Evolutionary conservation across 2,797 vertebrate genomes (phyloP).

Genomic region (Poecilia velifera): DNA sequence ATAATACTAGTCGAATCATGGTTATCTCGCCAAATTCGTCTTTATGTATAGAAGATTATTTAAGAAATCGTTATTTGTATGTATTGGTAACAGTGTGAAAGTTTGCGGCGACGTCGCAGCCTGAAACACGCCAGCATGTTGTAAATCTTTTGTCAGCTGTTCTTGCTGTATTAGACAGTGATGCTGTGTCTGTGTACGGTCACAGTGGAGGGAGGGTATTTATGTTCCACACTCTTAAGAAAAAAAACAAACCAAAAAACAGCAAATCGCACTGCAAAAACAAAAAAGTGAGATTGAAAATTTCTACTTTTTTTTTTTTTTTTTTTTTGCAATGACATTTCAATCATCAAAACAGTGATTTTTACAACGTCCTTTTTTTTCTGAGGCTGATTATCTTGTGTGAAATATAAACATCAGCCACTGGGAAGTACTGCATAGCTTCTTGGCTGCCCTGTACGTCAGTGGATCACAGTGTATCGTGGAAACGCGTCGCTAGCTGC

Average conservation of each 20-base stretch:
- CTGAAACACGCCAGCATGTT: background rate
- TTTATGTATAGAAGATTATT: background rate
- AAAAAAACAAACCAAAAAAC: conserved; percentile 6
- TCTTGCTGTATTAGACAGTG: conserved; percentile 27
- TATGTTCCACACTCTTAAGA: conserved; percentile 1
- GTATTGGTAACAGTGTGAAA: background rate
- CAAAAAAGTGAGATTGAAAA: conserved; percentile 25
- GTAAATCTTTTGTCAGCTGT: background rate
- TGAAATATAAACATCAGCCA: conserved; percentile 50
- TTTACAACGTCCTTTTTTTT: conserved; percentile 33
- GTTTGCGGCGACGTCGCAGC: background rate
- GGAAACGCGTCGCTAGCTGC: conserved; percentile 34
- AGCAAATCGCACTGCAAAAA: conserved; percentile 26
- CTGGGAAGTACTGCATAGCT: conserved; percentile 61
- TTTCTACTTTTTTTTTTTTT: background rate
- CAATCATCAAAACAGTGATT: conserved; percentile 30
- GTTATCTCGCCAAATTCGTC: background rate
- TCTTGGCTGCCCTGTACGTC: conserved; percentile 47
- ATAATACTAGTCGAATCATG: background rate
- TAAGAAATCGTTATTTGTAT: background rate
- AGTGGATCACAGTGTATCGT: conserved; percentile 70
- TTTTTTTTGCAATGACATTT: conserved; percentile 21
- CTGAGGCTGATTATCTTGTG: conserved; percentile 21
- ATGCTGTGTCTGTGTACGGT: conserved; percentile 39
- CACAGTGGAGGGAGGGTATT: conserved; percentile 43